Percentiles rank a stretch among this genome's conserved stretches.
Evolutionary conservation across 2,797 vertebrate genomes (phyloP).

Genomic region (Leontocebus nigricollis): DNA sequence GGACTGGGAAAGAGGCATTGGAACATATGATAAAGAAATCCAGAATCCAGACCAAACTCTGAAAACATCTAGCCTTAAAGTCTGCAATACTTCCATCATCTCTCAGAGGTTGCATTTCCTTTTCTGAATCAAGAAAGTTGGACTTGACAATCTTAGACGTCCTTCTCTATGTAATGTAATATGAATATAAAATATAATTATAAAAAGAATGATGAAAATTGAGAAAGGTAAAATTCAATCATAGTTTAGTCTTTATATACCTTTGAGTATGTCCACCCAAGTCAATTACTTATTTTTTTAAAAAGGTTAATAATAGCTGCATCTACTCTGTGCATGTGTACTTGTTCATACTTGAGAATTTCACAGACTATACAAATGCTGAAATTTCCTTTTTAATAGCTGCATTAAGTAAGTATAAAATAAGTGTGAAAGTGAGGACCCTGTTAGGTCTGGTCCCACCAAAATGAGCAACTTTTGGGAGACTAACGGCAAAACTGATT

Average conservation of each 20-base stretch:
- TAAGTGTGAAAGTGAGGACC: not conserved
- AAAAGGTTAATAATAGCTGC: not conserved
- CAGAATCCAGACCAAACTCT: not conserved
- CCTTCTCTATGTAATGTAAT: not conserved
- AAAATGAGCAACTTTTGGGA: not conserved
- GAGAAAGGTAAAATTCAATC: not conserved
- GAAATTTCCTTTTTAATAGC: not conserved
- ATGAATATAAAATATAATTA: not conserved
- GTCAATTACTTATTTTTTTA: not conserved
- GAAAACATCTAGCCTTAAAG: not conserved
- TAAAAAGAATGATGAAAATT: not conserved
- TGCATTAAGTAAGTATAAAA: conserved; percentile 4
- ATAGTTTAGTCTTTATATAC: not conserved
- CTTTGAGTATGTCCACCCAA: not conserved
- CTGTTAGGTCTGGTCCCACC: not conserved
- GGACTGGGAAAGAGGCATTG: too few species aligned
- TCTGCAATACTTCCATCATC: not conserved
- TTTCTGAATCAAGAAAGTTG: not conserved
- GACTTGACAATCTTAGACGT: not conserved
- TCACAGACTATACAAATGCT: not conserved
- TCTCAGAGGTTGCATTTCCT: not conserved
- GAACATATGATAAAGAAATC: not conserved
- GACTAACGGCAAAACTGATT: not conserved
- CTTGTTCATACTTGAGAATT: not conserved
- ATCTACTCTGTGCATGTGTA: not conserved